Evolutionary conservation across 2,797 vertebrate species (phyloP), one percentile per base, ranked within the genome.

Genomic region (Loriculus beryllinus): DNA sequence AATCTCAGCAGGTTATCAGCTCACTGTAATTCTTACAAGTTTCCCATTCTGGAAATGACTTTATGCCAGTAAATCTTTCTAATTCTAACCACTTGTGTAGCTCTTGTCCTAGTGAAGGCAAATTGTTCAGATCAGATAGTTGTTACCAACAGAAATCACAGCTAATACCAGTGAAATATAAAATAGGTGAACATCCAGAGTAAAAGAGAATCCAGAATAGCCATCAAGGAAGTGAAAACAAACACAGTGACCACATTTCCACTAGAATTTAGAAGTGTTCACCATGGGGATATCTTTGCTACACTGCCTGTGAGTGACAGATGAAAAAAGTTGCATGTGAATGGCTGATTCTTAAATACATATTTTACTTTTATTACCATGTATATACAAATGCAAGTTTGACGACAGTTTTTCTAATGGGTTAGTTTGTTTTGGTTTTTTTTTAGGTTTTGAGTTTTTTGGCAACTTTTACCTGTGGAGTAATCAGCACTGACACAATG

Each of bases 351-450:
- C 23, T 77, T 60, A 65, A 80, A n/a, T 11, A 6, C 14, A 7
- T 56, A 13, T 21, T 21, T 17, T 43, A 67, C 6, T 57, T 52
- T 14, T 14, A 19, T 57, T 83, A 12, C 5, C 23, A 12, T 21
- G 2, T 23, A 26, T n/a, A 54, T 37, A 12, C 5, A 74, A 80
- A 60, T 43, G 18, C 7, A 90, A 60, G 21, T 56, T 51, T 47
- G 15, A 4, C 76, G 33, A 51, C 3, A 37, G 0, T 48, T 70
- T 35, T 25, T 29, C n/a, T n/a, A n/a, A n/a, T n/a, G n/a, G n/a
- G n/a, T n/a, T n/a, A n/a, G n/a, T n/a, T n/a, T n/a, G 5, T n/a
- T 54, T n/a, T 5, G 40, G 1, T 5, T 4, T 33, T 40, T 62
- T 62, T 78, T 51, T 9, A 68, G 10, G 4, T 59, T 47, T 69